Percentiles rank a stretch among this genome's conserved stretches.
Evolutionary conservation across 2,113 vertebrate genomes (phyloP).

Genomic region (Notarius quadriscutis): DNA sequence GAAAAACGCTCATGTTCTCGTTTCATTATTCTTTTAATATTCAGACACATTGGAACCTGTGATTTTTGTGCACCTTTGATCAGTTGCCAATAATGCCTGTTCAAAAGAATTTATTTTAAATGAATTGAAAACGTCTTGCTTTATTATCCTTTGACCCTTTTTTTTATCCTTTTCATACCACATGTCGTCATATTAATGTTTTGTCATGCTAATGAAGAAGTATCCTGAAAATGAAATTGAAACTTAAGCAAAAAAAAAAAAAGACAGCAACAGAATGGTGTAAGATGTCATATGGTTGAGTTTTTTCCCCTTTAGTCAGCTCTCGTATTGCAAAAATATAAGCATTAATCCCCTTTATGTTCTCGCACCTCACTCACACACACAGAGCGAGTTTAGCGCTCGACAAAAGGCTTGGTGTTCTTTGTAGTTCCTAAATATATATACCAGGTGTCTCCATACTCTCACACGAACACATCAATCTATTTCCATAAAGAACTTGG

Average conservation of each 20-base stretch:
- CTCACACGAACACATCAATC: neutral
- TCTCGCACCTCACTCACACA: neutral
- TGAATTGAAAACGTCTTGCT: neutral
- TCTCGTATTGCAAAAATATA: slow-evolving; percentile 53
- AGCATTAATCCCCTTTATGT: slow-evolving; percentile 46
- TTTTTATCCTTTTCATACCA: neutral
- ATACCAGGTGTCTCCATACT: neutral
- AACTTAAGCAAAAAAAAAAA: neutral
- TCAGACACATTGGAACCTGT: too few species aligned
- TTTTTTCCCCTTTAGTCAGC: slow-evolving; percentile 30
- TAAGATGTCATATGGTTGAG: slow-evolving; percentile 48
- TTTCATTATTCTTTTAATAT: neutral
- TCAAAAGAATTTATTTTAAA: neutral
- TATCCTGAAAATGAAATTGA: neutral
- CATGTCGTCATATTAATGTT: neutral
- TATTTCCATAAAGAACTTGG: neutral
- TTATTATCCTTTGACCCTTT: neutral
- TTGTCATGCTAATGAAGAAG: neutral
- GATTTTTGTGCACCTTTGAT: neutral
- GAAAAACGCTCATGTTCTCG: neutral
- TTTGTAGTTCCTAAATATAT: neutral
- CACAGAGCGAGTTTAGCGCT: neutral
- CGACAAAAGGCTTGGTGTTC: neutral
- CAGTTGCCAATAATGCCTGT: neutral
- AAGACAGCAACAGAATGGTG: slow-evolving; percentile 8